Evolutionary conservation across 2,113 vertebrate species (phyloP).

Genomic region (Clinocottus analis): DNA sequence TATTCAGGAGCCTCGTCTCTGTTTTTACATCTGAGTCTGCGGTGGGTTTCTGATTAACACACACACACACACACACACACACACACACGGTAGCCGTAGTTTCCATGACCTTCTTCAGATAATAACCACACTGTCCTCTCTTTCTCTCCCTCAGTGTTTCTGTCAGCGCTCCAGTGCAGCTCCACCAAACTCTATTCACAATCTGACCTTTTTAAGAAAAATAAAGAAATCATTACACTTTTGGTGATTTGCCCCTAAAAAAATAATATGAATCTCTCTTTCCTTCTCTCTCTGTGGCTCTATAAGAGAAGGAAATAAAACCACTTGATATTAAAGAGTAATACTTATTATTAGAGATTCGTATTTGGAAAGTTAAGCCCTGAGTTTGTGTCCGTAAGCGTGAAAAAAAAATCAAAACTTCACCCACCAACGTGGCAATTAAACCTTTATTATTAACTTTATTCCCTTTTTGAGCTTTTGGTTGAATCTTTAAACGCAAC

Average conservation of each 20-base stretch:
- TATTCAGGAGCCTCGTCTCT: conserved; percentile 37
- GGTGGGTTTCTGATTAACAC: conserved; percentile 51
- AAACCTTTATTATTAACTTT: too few species aligned
- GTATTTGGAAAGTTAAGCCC: too few species aligned
- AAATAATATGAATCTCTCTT: neutral
- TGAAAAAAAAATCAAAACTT: too few species aligned
- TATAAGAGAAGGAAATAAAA: too few species aligned
- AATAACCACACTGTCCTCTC: conserved; percentile 6
- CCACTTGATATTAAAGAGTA: neutral
- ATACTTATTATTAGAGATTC: too few species aligned
- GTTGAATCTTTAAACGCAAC: too few species aligned
- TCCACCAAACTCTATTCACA: neutral
- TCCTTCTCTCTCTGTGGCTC: neutral
- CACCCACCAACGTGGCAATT: too few species aligned
- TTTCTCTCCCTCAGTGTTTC: neutral
- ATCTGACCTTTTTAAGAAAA: neutral
- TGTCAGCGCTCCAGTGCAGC: neutral
- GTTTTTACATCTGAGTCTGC: conserved; percentile 59
- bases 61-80: conserved; percentile 14
- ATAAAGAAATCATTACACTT: neutral
- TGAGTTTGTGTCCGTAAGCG: too few species aligned
- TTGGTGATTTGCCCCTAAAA: neutral
- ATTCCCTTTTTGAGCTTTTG: too few species aligned
- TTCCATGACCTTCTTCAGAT: conserved; percentile 47
- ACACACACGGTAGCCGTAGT: conserved; percentile 28